Evolutionary conservation across 2,797 vertebrate genomes (phyloP).

Genomic region (Aeoliscus strigatus): DNA sequence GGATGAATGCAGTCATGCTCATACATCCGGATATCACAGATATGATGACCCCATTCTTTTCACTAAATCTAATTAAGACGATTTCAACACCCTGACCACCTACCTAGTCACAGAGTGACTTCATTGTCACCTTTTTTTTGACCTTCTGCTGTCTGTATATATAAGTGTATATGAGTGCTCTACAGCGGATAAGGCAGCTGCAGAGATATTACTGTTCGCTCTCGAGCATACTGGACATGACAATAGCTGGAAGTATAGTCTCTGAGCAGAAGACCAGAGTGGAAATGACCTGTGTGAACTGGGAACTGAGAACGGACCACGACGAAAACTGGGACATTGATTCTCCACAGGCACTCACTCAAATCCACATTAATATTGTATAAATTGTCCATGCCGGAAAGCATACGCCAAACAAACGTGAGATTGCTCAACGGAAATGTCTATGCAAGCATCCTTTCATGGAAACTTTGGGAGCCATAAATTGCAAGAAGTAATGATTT

Average conservation of each 20-base stretch:
- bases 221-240: slow-evolving; percentile 3
- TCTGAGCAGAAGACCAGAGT: slow-evolving; percentile 5
- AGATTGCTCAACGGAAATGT: slow-evolving; percentile 21
- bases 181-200: background rate
- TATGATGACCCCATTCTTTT: slow-evolving; percentile 46
- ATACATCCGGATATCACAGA: slow-evolving; percentile 8
- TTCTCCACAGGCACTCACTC: slow-evolving; percentile 48
- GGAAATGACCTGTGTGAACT: slow-evolving; percentile 8
- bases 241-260: slow-evolving; percentile 11
- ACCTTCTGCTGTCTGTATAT: slow-evolving; percentile 9
- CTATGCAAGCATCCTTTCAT: slow-evolving; percentile 24
- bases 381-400: slow-evolving; percentile 39
- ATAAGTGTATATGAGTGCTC: slow-evolving; percentile 1
- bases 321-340: slow-evolving; percentile 37
- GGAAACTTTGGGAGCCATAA: slow-evolving; percentile 33
- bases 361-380: slow-evolving; percentile 35
- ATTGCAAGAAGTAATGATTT: slow-evolving; percentile 32
- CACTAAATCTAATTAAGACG: slow-evolving; percentile 61
- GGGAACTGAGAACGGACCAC: too few species aligned
- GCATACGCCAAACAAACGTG: slow-evolving; percentile 34
- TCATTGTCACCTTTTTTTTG: slow-evolving; percentile 44
- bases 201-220: slow-evolving; percentile 1
- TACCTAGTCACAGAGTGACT: slow-evolving; percentile 57
- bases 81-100: slow-evolving; percentile 43
- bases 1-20: slow-evolving; percentile 7